Conservation (phyloP, 2,113 vertebrate genomes). For the Notiomystis cincta region DNA sequence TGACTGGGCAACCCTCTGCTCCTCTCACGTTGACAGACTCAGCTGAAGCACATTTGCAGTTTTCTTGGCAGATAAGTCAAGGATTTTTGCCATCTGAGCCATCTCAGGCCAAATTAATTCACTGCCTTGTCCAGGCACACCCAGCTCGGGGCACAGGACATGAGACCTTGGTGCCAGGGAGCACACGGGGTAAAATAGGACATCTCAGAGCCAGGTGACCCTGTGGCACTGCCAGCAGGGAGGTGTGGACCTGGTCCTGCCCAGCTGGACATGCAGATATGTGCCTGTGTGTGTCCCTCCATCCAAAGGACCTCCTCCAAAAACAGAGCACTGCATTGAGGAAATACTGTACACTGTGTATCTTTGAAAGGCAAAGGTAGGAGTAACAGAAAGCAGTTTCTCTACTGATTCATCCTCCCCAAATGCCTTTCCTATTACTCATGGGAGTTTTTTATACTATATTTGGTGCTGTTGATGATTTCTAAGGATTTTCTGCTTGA, state of each 20-base stretch:
- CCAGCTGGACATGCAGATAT: not conserved
- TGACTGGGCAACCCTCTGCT: constrained; percentile 29
- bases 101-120: not conserved
- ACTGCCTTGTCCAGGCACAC: accelerated
- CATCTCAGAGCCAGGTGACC: not conserved
- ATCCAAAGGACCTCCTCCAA: not conserved
- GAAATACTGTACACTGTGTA: accelerated
- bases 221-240: not conserved
- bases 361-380: not conserved
- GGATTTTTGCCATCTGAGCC: constrained; percentile 39
- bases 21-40: not conserved
- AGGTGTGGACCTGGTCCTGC: not conserved
- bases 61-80: constrained; percentile 1
- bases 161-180: not conserved
- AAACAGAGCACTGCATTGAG: accelerated
- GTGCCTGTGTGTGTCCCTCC: not conserved
- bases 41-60: constrained; percentile 20
- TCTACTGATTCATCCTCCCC: not conserved
- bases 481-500: not conserved
- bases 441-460: not conserved
- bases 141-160: not conserved
- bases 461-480: not conserved
- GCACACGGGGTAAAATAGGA: not conserved
- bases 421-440: not conserved
- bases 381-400: not conserved